Base-by-base conservation (phyloP, 2,797 vertebrate species). In the Sylvilagus floridanus region DNA sequence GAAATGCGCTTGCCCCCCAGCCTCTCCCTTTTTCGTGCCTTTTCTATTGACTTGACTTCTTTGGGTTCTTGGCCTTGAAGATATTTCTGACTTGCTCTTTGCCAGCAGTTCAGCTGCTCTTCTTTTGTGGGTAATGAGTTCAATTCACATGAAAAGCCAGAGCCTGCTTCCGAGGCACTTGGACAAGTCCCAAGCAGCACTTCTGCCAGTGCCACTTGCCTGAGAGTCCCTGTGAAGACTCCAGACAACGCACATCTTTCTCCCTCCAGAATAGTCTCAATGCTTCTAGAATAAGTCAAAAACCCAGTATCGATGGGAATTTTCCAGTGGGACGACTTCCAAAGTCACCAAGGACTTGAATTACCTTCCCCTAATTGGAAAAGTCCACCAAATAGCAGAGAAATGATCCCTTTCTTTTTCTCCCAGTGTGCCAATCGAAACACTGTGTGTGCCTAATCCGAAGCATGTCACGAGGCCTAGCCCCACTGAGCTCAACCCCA, bases 331-430 rank as follows among this genome's bases (percentile, higher is more conserved):
- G 84, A 96, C 95, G 89, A 65, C 88, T 69, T 10, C 90, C 28
- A 96, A 97, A 82, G 37, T 93, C 93, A 93, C 96, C 72, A 26
- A 94, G 96, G 95, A 93, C 60, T 90, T 97, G 85, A 93, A 96
- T 97, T 97, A 96, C 96, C 95, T 89, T 91, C 77, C 95, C 77
- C 85, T 96, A 97, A 52, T 83, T 97, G 93, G 32, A 92, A 96
- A 83, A 90, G 84, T 88, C 11, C 14, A 60, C 93, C 92, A 85
- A 88, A 86, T 47, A 42, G 22, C 88, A 88, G 84, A 96, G 92
- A 71, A 96, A 47, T 86, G 73, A 54, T 52, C 2, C 69, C 2
- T 93, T 84, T 92, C 93, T 60, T 90, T 76, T 95, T 85, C 71
- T 22, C 37, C 77, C 28, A 83, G 35, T 79, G 93, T 97, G 93